Evolutionary conservation across 1,140 invertebrate species (phyloP).

Genomic region (Diorhabda elongata): DNA sequence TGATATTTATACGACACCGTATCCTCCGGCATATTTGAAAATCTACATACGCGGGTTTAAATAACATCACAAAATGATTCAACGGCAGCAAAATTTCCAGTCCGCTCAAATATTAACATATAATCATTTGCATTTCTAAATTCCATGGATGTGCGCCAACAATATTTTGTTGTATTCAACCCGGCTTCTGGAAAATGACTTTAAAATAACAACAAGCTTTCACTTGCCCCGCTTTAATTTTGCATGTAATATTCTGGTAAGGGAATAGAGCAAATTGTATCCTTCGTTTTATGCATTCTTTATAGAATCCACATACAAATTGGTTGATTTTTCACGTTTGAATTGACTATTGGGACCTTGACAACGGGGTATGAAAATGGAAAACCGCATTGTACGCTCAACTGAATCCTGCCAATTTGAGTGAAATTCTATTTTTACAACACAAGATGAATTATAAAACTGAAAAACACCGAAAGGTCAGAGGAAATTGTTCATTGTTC

Average conservation of each 20-base stretch:
- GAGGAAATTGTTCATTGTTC: no score
- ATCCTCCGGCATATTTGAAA: no score
- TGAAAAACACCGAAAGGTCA: no score
- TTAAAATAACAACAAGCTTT: neutral
- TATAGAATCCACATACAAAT: neutral
- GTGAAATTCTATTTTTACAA: no score
- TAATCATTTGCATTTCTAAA: neutral
- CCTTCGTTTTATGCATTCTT: conserved; percentile 2
- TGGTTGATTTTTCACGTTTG: conserved; percentile 2
- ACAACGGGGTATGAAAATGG: neutral
- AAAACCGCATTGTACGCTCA: neutral
- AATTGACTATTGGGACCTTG: neutral
- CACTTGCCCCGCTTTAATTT: neutral
- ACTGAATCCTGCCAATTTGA: neutral
- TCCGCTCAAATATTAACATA: neutral
- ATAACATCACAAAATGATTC: neutral
- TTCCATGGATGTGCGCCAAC: neutral
- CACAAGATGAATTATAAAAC: no score
- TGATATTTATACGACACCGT: no score
- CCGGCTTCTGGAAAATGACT: neutral
- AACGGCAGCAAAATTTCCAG: neutral
- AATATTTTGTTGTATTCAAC: neutral
- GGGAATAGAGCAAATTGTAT: neutral
- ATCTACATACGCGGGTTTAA: no score
- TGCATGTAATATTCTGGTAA: conserved; percentile 2